Evolutionary conservation across 92 coral and sea anemone species (phyloP).

Genomic region (Actinostola sp.): DNA sequence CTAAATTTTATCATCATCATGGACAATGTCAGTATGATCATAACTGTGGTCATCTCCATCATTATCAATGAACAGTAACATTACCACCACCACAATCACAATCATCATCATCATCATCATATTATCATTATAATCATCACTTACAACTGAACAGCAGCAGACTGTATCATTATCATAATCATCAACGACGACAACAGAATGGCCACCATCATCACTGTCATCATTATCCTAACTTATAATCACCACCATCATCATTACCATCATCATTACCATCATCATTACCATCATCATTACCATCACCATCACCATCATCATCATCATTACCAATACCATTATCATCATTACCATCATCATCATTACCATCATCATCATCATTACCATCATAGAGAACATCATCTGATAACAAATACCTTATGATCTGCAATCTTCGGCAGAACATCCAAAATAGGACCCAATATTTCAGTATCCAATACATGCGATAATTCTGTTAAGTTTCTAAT

Average conservation of each 20-base stretch:
- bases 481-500: slow-evolving; percentile 32
- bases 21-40: neutral
- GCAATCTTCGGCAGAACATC: slow-evolving; percentile 2
- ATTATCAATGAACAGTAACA: neutral
- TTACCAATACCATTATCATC: neutral
- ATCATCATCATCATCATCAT: neutral
- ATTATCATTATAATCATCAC: neutral
- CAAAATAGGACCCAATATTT: neutral
- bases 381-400: neutral
- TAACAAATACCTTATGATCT: neutral
- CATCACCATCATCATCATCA: neutral
- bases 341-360: neutral
- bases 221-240: neutral
- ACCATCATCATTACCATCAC: neutral
- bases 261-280: neutral
- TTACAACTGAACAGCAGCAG: too few relatives aligned
- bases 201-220: neutral
- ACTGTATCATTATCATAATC: neutral
- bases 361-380: neutral
- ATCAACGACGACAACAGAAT: neutral
- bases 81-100: neutral
- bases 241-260: neutral
- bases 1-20: neutral
- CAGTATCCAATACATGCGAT: neutral
- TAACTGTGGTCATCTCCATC: neutral